A percentile compares a stretch with the other conserved stretches of the same genome.
Conservation (phyloP, 2,888 invertebrate genomes). For the Phasia obesa region DNA sequence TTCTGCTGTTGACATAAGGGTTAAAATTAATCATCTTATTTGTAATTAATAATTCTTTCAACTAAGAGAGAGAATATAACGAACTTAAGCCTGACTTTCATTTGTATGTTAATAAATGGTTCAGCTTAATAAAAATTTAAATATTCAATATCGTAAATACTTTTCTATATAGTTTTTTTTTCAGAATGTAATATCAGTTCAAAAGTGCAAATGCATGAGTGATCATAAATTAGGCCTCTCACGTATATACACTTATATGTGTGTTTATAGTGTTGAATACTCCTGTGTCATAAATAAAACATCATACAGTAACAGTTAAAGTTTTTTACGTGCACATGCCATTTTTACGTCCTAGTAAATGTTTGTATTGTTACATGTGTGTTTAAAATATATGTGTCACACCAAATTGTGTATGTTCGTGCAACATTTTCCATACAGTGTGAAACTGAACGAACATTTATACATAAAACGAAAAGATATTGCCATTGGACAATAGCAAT, state of each 20-base stretch:
- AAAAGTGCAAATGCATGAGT: conserved; percentile 34
- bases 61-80: too few species aligned
- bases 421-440: background rate
- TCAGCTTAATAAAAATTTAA: too few species aligned
- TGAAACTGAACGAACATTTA: conserved; percentile 31
- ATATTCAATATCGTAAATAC: conserved; percentile 29
- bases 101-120: too few species aligned
- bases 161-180: background rate
- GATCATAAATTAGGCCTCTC: conserved; percentile 44
- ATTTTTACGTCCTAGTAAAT: too few species aligned
- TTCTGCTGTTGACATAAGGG: too few species aligned
- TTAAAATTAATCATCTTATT: too few species aligned
- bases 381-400: background rate
- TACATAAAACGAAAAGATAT: conserved; percentile 16
- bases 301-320: conserved; percentile 63
- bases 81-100: too few species aligned
- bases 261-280: conserved; percentile 24
- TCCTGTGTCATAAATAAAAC: conserved; percentile 71
- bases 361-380: background rate
- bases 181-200: conserved; percentile 49
- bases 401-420: background rate
- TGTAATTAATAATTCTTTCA: too few species aligned
- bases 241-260: conserved; percentile 1
- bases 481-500: too few species aligned
- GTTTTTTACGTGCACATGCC: too few species aligned